Evolutionary conservation across 2,113 vertebrate species (phyloP).

Genomic region (Otolemur garnettii): DNA sequence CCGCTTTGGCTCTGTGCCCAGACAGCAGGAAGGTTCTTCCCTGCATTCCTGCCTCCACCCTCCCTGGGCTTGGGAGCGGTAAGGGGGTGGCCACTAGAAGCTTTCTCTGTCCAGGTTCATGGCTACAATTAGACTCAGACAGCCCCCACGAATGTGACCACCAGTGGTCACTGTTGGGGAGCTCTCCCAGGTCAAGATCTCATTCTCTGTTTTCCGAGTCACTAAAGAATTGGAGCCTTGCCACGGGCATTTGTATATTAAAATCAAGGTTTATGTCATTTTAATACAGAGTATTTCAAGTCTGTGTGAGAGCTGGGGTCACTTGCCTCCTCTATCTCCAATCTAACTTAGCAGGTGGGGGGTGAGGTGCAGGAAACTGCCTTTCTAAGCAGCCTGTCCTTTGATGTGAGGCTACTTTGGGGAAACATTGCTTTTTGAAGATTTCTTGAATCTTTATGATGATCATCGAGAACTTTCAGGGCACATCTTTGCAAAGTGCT

Average conservation of each 20-base stretch:
- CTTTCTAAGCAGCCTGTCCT: background rate
- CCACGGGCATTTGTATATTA: too few relatives aligned
- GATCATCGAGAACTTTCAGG: background rate
- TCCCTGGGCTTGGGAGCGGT: background rate
- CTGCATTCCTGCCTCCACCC: background rate
- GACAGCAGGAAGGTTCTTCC: background rate
- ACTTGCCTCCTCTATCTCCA: background rate
- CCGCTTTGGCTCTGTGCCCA: constrained; percentile 46
- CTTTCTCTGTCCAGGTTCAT: background rate
- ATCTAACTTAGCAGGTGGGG: background rate
- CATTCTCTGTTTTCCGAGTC: background rate
- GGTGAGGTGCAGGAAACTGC: background rate
- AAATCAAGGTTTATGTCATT: background rate
- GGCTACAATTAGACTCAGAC: background rate
- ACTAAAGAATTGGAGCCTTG: background rate
- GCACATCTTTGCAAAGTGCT: background rate
- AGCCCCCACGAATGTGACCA: background rate
- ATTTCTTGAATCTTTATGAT: background rate
- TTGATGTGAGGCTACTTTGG: background rate
- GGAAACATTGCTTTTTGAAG: background rate
- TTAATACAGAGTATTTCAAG: background rate
- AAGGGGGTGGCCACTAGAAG: background rate
- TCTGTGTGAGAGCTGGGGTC: background rate
- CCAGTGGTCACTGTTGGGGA: background rate
- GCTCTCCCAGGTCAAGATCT: background rate